Base-by-base conservation (phyloP, 2,797 vertebrate species). In the Tolypeutes matacus region DNA sequence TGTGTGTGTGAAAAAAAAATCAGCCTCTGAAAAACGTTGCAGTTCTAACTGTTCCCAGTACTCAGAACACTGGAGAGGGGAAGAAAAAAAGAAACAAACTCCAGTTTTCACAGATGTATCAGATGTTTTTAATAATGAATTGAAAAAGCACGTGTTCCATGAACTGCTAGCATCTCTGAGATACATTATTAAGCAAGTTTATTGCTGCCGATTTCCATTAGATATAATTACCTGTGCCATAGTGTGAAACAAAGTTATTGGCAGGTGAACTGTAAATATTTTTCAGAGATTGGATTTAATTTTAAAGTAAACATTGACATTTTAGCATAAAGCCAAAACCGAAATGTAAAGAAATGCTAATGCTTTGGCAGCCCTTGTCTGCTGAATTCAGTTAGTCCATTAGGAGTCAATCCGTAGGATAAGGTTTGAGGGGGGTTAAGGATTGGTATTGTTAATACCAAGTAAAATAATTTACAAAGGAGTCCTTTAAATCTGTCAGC, bases 221-320 rank as follows among this genome's bases (percentile, higher is more conserved):
- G 46, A 90, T 67, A 90, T 58, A 91, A 95, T 94, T 87, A 49
- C 65, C 53, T 97, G 17, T 80, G 51, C 67, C 82, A 39, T 31
- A 46, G 51, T 64, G 75, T 69, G 93, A 97, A 92, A 85, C 76
- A 95, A 20, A 92, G n/a, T 92, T 81, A 72, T 42, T 95, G 95
- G 87, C 78, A 93, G 60, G 36, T 73, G 56, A 93, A 94, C 34
- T 81, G 53, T 97, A 98, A 98, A 98, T 97, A 97, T 94, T 98
- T 98, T 96, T 97, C 49, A 93, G 94, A 94, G 80, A 91, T 27
- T 75, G 70, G 76, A 27, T 95, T 97, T 95, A 67, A 81, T 96
- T 98, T 96, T 94, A 88, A 97, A 97, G 95, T 96, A 96, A 98
- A 98, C 72, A 92, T 23, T 93, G 95, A 95, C 0, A 27, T 96